Percentiles rank a stretch among this genome's conserved stretches.
These are phyloP conservation scores for Cabera pusaria DNA, from an alignment of 2,888 invertebrate genomes.

Conservation along the genomic window DNA sequence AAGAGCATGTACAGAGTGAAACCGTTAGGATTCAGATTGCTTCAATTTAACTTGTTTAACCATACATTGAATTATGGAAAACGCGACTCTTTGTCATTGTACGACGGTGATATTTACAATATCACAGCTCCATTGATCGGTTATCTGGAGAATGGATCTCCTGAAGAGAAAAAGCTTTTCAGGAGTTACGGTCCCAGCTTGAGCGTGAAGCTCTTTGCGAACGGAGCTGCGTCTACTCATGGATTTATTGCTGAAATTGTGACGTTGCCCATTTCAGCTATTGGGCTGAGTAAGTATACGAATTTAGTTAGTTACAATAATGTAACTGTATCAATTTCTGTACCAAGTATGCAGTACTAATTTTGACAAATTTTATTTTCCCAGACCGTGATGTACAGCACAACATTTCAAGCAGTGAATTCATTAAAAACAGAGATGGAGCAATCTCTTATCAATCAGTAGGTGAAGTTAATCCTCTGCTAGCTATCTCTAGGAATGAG, in stretches of 20 bases:
- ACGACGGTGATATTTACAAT: slow-evolving; percentile 97
- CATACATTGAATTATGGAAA: slow-evolving; percentile 91
- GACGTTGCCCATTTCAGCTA: slow-evolving; percentile 95
- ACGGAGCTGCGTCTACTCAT: slow-evolving; percentile 96
- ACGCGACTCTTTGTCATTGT: slow-evolving; percentile 92
- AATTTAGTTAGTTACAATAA: neutral
- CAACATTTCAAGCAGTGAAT: slow-evolving; percentile 92
- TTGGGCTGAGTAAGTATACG: slow-evolving; percentile 91
- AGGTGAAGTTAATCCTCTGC: slow-evolving; percentile 96
- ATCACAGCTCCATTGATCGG: slow-evolving; percentile 88
- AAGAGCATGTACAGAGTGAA: slow-evolving; percentile 93
- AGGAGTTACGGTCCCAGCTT: slow-evolving; percentile 90
- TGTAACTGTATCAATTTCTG: too few relatives aligned
- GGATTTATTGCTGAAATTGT: slow-evolving; percentile 99
- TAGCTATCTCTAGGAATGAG: slow-evolving; percentile 94
- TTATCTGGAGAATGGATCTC: slow-evolving; percentile 88
- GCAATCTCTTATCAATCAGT: slow-evolving; percentile 94
- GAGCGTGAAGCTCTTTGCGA: slow-evolving; percentile 95
- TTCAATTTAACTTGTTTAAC: slow-evolving; percentile 96
- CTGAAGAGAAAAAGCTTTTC: slow-evolving; percentile 89
- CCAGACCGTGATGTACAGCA: slow-evolving; percentile 95
- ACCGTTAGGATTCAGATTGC: slow-evolving; percentile 93
- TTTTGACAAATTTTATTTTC: slow-evolving; percentile 26
- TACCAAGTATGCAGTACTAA: neutral
- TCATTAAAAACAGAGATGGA: slow-evolving; percentile 92